Evolutionary conservation across 2,113 vertebrate genomes (phyloP), one percentile per base, ranked within the genome.

Genomic region (Mixornis gularis): DNA sequence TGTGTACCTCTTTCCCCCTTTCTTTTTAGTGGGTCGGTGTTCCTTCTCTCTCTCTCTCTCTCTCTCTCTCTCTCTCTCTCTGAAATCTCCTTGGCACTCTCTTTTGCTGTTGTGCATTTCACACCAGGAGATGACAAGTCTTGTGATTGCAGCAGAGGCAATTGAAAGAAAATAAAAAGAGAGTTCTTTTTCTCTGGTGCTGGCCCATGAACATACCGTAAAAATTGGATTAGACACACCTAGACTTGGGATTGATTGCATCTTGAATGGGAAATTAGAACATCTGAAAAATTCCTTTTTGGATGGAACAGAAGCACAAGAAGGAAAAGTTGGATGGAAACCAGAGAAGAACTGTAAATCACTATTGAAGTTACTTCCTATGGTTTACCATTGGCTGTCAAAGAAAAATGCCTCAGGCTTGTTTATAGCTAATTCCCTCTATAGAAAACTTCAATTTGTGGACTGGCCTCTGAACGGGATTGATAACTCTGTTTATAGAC

Each of bases 251-350:
- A 96, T 95, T 96, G 95, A 97, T 96, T 97, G 95, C 92, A 96
- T 96, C 96, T 97, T 95, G 96, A 97, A 96, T 97, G 95, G 97
- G 95, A 97, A 97, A 97, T 96, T 94, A 96, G 97, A 98, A 92
- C 93, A 96, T 94, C 93, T 96, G 95, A 96, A 97, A 97, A 96
- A 96, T 96, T 95, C 95, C 78, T 85, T 95, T 96, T 96, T 95
- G 95, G 89, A 94, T 95, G 85, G 90, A 95, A 85, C 90, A 95
- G 94, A 76, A 96, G 94, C 88, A 87, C 84, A 89, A 95, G 95
- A 96, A 97, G 95, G 96, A 96, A 94, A 97, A 97, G 92, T 96
- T 98, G 96, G 96, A 95, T 96, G 95, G 96, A 97, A 97, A 97
- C 94, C 90, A 96, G 95, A 97, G 95, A 96, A 96, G 87, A 97